Evolutionary conservation across 2,888 invertebrate species (phyloP), one percentile per base, ranked within the genome.

Genomic region (Plebejus melissa): DNA sequence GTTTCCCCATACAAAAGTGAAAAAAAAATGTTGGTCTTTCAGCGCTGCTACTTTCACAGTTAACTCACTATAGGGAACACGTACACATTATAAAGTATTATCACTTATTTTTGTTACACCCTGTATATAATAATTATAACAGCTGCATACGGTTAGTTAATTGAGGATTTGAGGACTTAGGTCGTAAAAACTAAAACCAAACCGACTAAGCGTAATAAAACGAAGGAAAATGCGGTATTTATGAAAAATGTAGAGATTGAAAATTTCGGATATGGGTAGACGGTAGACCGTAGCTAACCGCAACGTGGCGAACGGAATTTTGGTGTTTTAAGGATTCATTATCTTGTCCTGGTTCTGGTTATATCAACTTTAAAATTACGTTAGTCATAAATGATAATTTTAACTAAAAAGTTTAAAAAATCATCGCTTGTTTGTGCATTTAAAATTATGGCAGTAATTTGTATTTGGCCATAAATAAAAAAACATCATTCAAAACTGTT

Each of bases 401-500:
- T 38, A 7, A 38, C 38, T 38, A 6, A 5, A 38, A 41, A 41
- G 9, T 41, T 1, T 0, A 41, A 41, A 46, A 54, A 54, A 54
- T 4, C 0, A 54, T 54, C 13, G 16, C 54, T 13, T 5, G 41
- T 41, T 41, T 41, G 41, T 41, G 46, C 41, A 41, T 46, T 9
- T 9, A 46, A 46, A 46, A 46, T 9, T 46, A 46, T 11, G 11
- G 46, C 0, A 58, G 1, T 6, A 7, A 6, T 58, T 22, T 58
- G n/a, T 6, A 6, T 22, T 22, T 58, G 22, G 58, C 58, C 58
- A 22, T n/a, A 58, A 58, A 1, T n/a, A n/a, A 60, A 60, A 60
- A 60, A 28, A 9, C 1, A 58, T 58, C 2, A 6, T 22, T 58
- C 22, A 22, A 60, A 60, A 60, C 28, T 60, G 28, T 84, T 84